Evolutionary conservation across 2,113 vertebrate species (phyloP), one percentile per base, ranked within the genome.

Genomic region (Muscicapa adusta): DNA sequence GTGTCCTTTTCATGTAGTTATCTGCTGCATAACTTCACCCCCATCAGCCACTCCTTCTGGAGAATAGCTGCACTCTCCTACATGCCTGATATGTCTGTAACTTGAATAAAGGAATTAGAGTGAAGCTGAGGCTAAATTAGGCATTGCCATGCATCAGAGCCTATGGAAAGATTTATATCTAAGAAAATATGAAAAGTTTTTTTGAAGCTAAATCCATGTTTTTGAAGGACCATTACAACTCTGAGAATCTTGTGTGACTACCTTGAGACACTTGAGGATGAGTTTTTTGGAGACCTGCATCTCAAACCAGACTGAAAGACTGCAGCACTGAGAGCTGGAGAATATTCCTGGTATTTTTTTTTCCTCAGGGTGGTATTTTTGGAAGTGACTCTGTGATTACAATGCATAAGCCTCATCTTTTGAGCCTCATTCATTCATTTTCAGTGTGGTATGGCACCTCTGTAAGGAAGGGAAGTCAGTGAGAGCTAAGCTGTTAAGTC

Each of bases 401-500:
- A 91, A 48, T 48, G 34, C 14, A 1, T 47, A 83, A 85, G 16
- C 57, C 19, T 47, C 51, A 31, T 47, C 33, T 63, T 94, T 74
- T 2, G 6, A 83, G 38, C 53, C 58, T 76, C 66, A 3, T 50
- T 62, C 66, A 53, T 50, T 94, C 60, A 34, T 40, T 82, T 62
- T 66, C 58, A 10, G 42, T 51, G 56, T 76, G 51, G 15, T 50
- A 47, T 68, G 58, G 81, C 38, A 94, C 50, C 71, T 73, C 78
- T 85, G 10, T 66, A 54, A 88, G 50, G 87, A 70, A 42, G 47
- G 71, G 58, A 92, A 89, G 29, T 36, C 74, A 70, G 61, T 62
- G 81, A 79, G 66, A 96, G 70, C 86, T 94, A 89, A 91, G 85
- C 85, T 89, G 70, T 81, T 89, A 85, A 94, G 93, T 92, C 84